These are phyloP conservation scores for Phytoseiulus persimilis DNA, from an alignment of 2,888 invertebrate genomes.

Conservation along the genomic window DNA sequence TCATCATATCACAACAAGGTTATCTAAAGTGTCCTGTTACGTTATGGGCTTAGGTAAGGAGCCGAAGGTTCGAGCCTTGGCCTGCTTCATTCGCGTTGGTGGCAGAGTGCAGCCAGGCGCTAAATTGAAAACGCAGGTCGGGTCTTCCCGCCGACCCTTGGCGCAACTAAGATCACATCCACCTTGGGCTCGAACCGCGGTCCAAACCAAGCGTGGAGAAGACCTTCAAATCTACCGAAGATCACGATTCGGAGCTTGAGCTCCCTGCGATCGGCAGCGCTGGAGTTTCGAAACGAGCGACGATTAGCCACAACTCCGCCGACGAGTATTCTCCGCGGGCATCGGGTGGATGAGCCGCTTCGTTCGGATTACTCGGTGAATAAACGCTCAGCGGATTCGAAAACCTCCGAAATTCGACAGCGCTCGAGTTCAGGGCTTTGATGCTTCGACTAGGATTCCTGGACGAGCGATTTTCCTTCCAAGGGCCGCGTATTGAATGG, in stretches of 20 bases:
- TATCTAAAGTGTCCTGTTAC: neutral
- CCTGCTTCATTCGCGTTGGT: neutral
- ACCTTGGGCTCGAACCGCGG: neutral
- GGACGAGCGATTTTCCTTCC: too few relatives aligned
- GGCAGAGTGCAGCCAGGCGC: neutral
- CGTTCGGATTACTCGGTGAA: too few relatives aligned
- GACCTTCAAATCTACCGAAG: neutral
- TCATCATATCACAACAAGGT: neutral
- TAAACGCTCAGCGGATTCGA: too few relatives aligned
- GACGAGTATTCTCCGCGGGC: neutral
- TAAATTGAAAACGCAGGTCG: neutral
- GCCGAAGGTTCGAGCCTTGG: neutral
- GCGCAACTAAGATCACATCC: neutral
- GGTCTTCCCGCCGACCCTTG: neutral
- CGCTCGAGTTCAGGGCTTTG: too few relatives aligned
- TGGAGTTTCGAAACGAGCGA: neutral
- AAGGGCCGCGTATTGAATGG: too few relatives aligned
- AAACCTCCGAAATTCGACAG: too few relatives aligned
- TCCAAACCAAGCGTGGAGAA: neutral
- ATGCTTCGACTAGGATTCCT: too few relatives aligned
- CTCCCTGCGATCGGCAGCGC: neutral
- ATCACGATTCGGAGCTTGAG: neutral
- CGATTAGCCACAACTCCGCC: neutral
- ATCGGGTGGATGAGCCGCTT: neutral
- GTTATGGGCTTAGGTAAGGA: neutral